Conservation (phyloP, 2,888 invertebrate genomes). For the Drosophila flavopinicola region DNA sequence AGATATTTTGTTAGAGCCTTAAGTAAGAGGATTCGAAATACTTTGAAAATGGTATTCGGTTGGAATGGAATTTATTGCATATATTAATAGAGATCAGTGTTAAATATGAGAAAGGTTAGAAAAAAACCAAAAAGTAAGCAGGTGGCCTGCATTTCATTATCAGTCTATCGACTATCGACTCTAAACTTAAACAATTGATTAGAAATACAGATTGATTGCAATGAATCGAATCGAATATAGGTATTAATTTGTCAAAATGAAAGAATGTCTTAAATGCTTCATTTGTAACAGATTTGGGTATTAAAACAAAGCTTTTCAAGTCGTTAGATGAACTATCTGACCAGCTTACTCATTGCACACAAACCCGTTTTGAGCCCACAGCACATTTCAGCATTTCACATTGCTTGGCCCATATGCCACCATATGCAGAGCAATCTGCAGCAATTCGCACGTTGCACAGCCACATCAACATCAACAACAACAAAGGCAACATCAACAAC, state of each 20-base stretch:
- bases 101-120: too few species aligned
- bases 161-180: too few species aligned
- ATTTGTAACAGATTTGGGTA: neutral
- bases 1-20: neutral
- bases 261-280: too few species aligned
- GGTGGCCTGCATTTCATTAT: too few species aligned
- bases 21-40: too few species aligned
- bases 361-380: conserved; percentile 20
- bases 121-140: too few species aligned
- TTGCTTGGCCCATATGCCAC: conserved; percentile 49
- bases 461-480: conserved; percentile 25
- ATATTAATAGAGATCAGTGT: too few species aligned
- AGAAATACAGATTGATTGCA: too few species aligned
- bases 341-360: neutral
- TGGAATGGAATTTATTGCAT: too few species aligned
- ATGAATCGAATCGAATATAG: too few species aligned
- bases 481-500: conserved; percentile 27
- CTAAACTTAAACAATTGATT: too few species aligned
- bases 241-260: neutral
- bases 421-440: conserved; percentile 44
- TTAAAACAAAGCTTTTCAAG: neutral
- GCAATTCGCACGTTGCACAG: conserved; percentile 61
- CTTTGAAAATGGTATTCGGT: too few species aligned
- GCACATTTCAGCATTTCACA: conserved; percentile 1
- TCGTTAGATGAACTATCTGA: neutral